A percentile compares a stretch with the other conserved stretches of the same genome.
Evolutionary conservation across 1,140 invertebrate species (phyloP).

Genomic region (Papilio machaon): DNA sequence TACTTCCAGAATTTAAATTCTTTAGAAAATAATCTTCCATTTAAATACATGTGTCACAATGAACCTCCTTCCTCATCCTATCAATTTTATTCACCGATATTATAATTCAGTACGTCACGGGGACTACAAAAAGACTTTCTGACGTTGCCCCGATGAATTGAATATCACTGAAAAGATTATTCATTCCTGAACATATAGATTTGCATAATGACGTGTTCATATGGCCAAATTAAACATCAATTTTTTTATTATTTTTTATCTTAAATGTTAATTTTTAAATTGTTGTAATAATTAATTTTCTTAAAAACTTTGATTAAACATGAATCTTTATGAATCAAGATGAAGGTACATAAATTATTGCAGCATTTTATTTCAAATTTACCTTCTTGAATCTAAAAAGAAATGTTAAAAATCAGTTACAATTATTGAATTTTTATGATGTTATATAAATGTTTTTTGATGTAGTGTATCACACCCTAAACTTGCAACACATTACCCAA

Average conservation of each 20-base stretch:
- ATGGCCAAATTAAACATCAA: not conserved
- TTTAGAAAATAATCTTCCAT: slow-evolving; percentile 9
- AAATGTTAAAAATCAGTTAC: too few species aligned
- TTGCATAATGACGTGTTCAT: slow-evolving; percentile 22
- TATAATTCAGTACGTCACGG: slow-evolving; percentile 18
- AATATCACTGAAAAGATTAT: slow-evolving; percentile 35
- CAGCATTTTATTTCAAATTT: too few species aligned
- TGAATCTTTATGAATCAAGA: too few species aligned
- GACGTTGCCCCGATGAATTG: slow-evolving; percentile 31
- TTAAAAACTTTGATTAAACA: not conserved
- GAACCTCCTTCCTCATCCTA: not conserved
- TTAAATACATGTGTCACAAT: slow-evolving; percentile 28
- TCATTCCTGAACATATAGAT: slow-evolving; percentile 29
- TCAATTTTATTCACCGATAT: slow-evolving; percentile 12
- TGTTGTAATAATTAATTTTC: not conserved
- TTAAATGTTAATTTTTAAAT: too few species aligned
- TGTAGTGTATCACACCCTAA: not conserved
- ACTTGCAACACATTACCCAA: not conserved
- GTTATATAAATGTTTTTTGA: not conserved
- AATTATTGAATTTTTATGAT: too few species aligned
- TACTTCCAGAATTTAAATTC: slow-evolving; percentile 14
- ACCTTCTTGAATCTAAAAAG: too few species aligned
- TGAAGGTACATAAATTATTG: too few species aligned
- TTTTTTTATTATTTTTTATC: not conserved
- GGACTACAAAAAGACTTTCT: slow-evolving; percentile 21